These are phyloP conservation scores for Thomomys bottae DNA, from an alignment of 2,113 vertebrate species.

Conservation along the genomic window DNA sequence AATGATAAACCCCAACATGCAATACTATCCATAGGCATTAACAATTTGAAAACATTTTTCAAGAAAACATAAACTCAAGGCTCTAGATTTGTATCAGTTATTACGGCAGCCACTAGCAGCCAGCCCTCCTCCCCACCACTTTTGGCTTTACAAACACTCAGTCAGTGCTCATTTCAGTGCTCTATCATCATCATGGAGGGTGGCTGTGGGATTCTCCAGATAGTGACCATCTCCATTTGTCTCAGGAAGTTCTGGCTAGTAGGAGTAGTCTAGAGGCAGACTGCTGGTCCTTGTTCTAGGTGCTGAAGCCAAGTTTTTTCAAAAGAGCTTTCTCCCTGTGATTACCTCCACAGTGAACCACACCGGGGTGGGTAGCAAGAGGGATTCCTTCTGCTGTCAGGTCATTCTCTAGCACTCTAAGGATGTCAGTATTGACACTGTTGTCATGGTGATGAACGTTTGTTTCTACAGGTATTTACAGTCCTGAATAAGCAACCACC, in stretches of 20 bases:
- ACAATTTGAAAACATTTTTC: conserved; percentile 19
- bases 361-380: neutral
- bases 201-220: neutral
- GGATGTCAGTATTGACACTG: neutral
- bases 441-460: neutral
- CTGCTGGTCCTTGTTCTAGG: neutral
- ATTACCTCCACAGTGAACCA: neutral
- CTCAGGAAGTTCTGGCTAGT: neutral
- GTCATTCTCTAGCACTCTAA: neutral
- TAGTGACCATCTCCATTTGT: neutral
- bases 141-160: neutral
- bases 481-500: neutral
- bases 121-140: neutral
- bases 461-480: neutral
- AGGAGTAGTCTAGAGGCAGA: neutral
- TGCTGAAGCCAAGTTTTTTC: neutral
- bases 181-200: neutral
- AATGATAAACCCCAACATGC: neutral
- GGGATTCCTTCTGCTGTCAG: neutral
- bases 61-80: conserved; percentile 2
- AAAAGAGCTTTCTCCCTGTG: neutral
- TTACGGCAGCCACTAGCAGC: neutral
- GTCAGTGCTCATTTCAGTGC: neutral
- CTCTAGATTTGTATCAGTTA: neutral
- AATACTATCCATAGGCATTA: neutral